A percentile compares a stretch with the other conserved stretches of the same genome.
Evolutionary conservation across 2,888 invertebrate genomes (phyloP).

Genomic region (Eudemis profundana): DNA sequence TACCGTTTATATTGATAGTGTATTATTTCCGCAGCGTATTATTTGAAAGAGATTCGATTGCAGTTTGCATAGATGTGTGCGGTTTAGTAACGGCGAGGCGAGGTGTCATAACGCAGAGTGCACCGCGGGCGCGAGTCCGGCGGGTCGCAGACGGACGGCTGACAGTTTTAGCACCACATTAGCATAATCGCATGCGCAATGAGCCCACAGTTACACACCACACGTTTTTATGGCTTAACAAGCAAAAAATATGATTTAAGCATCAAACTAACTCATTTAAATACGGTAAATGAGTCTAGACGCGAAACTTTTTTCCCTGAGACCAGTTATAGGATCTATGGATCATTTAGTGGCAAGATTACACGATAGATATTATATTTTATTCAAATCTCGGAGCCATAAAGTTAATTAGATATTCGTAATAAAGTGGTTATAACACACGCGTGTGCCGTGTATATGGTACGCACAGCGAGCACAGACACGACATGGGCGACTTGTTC

Average conservation of each 20-base stretch:
- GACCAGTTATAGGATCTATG: slow-evolving; percentile 36
- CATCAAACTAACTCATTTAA: slow-evolving; percentile 35
- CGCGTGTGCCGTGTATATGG: neutral
- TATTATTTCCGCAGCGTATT: too few species aligned
- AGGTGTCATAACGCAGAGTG: slow-evolving; percentile 11
- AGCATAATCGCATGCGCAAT: slow-evolving; percentile 39
- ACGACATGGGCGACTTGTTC: neutral
- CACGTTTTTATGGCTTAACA: slow-evolving; percentile 28
- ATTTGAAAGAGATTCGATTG: too few species aligned
- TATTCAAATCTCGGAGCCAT: slow-evolving; percentile 30
- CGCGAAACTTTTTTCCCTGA: slow-evolving; percentile 19
- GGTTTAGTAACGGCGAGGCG: neutral
- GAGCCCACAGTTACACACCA: slow-evolving; percentile 29
- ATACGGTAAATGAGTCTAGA: slow-evolving; percentile 38
- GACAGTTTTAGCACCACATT: slow-evolving; percentile 41
- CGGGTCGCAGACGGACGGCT: slow-evolving; percentile 27
- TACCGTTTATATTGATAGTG: too few species aligned
- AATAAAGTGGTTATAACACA: slow-evolving; percentile 25
- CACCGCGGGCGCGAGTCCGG: neutral
- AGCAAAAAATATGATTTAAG: slow-evolving; percentile 42
- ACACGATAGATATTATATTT: slow-evolving; percentile 21
- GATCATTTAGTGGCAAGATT: slow-evolving; percentile 40
- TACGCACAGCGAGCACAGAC: neutral
- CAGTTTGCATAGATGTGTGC: neutral
- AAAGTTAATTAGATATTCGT: slow-evolving; percentile 41